Evolutionary conservation across 2,797 vertebrate species (phyloP).

Genomic region (Trachurus trachurus): DNA sequence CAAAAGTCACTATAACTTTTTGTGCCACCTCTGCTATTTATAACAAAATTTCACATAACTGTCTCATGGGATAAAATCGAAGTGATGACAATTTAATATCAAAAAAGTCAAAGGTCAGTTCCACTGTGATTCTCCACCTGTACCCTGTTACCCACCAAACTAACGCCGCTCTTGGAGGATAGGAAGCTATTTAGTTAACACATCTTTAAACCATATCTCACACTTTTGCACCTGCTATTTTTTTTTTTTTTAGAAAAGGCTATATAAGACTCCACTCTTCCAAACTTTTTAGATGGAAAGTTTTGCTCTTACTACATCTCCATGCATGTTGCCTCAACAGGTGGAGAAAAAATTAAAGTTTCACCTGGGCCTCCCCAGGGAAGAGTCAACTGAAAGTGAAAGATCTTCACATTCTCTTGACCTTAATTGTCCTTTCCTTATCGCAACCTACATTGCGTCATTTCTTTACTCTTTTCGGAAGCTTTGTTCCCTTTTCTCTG

Average conservation of each 20-base stretch:
- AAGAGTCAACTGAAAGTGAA: constrained; percentile 11
- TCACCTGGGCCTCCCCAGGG: too few relatives aligned
- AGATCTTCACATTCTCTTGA: neutral
- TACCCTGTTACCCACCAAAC: too few relatives aligned
- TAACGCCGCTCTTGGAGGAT: too few relatives aligned
- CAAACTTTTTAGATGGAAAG: neutral
- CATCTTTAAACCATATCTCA: neutral
- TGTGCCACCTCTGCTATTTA: too few relatives aligned
- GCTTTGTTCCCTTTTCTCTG: neutral
- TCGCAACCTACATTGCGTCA: neutral
- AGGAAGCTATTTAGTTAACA: neutral
- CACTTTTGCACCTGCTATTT: neutral
- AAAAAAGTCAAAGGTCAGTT: too few relatives aligned
- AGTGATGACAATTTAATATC: too few relatives aligned
- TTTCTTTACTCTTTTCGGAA: neutral
- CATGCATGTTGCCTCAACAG: neutral
- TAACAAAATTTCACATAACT: too few relatives aligned
- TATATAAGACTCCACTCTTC: too few relatives aligned
- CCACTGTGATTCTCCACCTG: too few relatives aligned
- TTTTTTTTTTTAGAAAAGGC: neutral
- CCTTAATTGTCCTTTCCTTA: neutral
- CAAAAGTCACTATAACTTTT: too few relatives aligned
- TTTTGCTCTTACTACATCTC: neutral
- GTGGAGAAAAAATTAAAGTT: neutral
- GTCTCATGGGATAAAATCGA: too few relatives aligned